Conservation (phyloP, 2,113 vertebrate species). For the Dicaeum eximium region DNA sequence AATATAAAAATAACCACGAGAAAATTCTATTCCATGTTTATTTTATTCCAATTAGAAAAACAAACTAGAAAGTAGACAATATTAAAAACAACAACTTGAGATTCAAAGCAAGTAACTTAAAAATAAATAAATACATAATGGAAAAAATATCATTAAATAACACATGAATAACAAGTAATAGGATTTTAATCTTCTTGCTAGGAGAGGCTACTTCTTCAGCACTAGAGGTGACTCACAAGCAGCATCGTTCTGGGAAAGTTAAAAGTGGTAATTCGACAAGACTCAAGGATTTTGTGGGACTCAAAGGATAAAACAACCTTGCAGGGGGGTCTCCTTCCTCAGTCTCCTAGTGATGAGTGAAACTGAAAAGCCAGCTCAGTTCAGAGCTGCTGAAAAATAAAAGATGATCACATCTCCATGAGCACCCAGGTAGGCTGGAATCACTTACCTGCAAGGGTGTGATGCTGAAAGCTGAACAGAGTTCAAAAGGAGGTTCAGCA, state of each 20-base stretch:
- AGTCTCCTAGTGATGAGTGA: background rate
- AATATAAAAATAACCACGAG: background rate
- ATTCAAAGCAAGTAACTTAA: slow-evolving; percentile 49
- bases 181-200: slow-evolving; percentile 57
- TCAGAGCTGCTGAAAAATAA: background rate
- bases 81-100: slow-evolving; percentile 3
- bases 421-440: background rate
- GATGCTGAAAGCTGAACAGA: background rate
- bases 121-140: slow-evolving; percentile 65
- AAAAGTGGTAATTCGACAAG: background rate
- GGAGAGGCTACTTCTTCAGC: background rate
- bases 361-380: background rate
- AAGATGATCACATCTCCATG: background rate
- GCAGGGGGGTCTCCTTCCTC: background rate
- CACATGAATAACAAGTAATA: slow-evolving; percentile 58
- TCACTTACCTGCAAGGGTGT: rapidly evolving
- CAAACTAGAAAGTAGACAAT: slow-evolving; percentile 8
- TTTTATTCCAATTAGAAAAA: slow-evolving; percentile 44
- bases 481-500: background rate
- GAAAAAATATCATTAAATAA: slow-evolving; percentile 64
- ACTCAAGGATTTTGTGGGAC: background rate
- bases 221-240: slow-evolving; percentile 59
- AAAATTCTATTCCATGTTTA: slow-evolving; percentile 16
- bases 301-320: slow-evolving; percentile 12
- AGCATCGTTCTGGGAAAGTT: background rate